Percentiles rank a stretch among this genome's conserved stretches.
Evolutionary conservation across 2,888 invertebrate genomes (phyloP).

Genomic region (Cataglyphis livida): DNA sequence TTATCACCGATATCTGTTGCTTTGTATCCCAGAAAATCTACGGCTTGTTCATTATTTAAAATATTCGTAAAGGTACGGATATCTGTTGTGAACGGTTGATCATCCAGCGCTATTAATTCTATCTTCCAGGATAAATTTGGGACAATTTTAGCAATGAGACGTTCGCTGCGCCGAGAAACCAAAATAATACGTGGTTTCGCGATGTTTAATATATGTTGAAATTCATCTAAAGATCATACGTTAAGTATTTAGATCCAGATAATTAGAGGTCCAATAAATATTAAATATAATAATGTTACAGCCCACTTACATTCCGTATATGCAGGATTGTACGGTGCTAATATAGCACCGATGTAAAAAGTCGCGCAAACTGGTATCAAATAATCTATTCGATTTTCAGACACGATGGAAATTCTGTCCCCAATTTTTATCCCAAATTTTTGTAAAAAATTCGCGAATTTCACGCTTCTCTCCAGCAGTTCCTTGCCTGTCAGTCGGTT

Average conservation of each 20-base stretch:
- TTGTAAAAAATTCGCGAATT: conserved; percentile 65
- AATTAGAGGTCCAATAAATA: neutral
- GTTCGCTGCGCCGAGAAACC: conserved; percentile 70
- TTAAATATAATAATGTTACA: neutral
- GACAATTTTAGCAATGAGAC: conserved; percentile 52
- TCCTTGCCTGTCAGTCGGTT: conserved; percentile 67
- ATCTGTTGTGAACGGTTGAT: conserved; percentile 39
- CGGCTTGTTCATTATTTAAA: conserved; percentile 38
- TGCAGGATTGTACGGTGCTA: conserved; percentile 78
- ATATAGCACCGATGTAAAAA: conserved; percentile 74
- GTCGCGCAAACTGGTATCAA: conserved; percentile 72
- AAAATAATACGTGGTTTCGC: conserved; percentile 75
- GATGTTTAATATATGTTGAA: conserved; percentile 70
- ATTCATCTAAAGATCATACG: conserved; percentile 69
- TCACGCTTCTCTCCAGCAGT: conserved; percentile 69
- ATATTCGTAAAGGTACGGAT: conserved; percentile 60
- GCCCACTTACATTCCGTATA: conserved; percentile 77
- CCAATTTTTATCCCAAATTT: conserved; percentile 68
- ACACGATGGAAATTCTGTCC: conserved; percentile 71
- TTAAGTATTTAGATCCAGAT: neutral
- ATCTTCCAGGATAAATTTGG: conserved; percentile 64
- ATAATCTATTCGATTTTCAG: conserved; percentile 73
- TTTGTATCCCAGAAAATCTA: conserved; percentile 60
- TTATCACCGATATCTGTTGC: conserved; percentile 53
- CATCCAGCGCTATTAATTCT: conserved; percentile 72